Evolutionary conservation across 30 jellyfish, hydroid and myxozoan species (phyloP), one percentile per base, ranked within the genome.

Genomic region (Pseudorhiza aurosa): DNA sequence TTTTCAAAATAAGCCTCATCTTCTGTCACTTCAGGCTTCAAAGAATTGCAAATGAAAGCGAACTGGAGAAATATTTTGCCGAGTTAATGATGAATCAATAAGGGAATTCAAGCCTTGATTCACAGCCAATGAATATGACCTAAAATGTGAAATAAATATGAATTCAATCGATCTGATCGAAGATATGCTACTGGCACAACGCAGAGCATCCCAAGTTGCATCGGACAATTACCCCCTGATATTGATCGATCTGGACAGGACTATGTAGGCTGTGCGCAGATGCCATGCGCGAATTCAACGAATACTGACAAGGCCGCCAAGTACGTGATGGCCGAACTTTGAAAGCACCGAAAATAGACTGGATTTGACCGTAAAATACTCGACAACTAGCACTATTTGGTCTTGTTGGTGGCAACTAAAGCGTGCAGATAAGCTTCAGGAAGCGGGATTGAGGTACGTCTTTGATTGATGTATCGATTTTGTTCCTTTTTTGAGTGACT

Each of bases 401-500:
- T 17, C 21, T 53, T 45, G 92, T 29, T 65, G 40, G 44, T 50
- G 85, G 39, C 19, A 43, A 68, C 92, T 81, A 35, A 68, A 81
- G 72, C 43, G 92, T 68, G 85, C 85, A 81, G 84, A 12, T 21
- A 36, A 42, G 76, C 55, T 56, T 67, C 33, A 31, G 67, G 85
- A 68, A 50, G 30, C 42, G 63, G 91, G 89, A 78, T 80, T 80
- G 69, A 40, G 89, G 85, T 78, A 88, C 77, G 51, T 81, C 73
- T 79, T 73, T 39, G 55, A 31, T n/a, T 75, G 97, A 88, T 88
- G 97, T 31, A 37, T 40, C 55, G 76, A 45, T 56, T 72, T 88
- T 88, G 56, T 11, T 15, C 15, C 42, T 72, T 44, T 81, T 81
- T 53, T 88, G 87, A 74, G 97, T 87, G 95, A 58, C 53, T 88